These are phyloP conservation scores for Eledone cirrhosa DNA, from an alignment of 2,888 invertebrate genomes.

Conservation along the genomic window DNA sequence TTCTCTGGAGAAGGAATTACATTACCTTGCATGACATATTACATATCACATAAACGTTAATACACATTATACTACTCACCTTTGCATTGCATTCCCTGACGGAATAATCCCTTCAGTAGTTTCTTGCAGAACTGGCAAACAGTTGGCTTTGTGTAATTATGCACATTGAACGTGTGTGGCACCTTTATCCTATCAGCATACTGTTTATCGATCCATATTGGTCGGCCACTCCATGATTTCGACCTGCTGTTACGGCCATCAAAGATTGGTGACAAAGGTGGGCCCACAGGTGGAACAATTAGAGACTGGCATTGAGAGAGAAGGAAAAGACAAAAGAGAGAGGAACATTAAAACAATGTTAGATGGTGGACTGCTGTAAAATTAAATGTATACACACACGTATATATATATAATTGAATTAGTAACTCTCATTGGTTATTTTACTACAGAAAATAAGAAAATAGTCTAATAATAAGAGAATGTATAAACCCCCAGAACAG, in stretches of 20 bases:
- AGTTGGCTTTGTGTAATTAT: conserved; percentile 95
- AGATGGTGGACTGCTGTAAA: too few species aligned
- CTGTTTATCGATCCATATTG: conserved; percentile 78
- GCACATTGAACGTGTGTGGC: conserved; percentile 96
- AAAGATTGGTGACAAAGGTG: conserved; percentile 37
- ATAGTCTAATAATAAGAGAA: too few species aligned
- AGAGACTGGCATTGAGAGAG: not conserved
- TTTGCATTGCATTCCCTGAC: conserved; percentile 94
- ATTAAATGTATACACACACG: too few species aligned
- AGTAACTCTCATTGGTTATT: too few species aligned
- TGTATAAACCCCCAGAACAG: too few species aligned
- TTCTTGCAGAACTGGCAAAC: conserved; percentile 96
- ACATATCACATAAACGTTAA: too few species aligned
- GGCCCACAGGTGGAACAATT: conserved; percentile 37
- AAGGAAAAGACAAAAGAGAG: not conserved
- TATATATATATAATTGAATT: too few species aligned
- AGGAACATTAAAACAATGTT: too few species aligned
- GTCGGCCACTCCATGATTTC: conserved; percentile 72
- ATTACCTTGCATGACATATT: too few species aligned
- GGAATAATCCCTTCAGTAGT: conserved; percentile 89
- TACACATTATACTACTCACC: conserved; percentile 66
- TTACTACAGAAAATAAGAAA: too few species aligned
- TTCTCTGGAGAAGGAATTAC: too few species aligned
- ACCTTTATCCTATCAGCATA: conserved; percentile 76
- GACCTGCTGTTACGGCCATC: conserved; percentile 54